phyloP scores from a whole-genome alignment of 2,797 vertebrate genomes.

The Sphenodon punctatus region DNA sequence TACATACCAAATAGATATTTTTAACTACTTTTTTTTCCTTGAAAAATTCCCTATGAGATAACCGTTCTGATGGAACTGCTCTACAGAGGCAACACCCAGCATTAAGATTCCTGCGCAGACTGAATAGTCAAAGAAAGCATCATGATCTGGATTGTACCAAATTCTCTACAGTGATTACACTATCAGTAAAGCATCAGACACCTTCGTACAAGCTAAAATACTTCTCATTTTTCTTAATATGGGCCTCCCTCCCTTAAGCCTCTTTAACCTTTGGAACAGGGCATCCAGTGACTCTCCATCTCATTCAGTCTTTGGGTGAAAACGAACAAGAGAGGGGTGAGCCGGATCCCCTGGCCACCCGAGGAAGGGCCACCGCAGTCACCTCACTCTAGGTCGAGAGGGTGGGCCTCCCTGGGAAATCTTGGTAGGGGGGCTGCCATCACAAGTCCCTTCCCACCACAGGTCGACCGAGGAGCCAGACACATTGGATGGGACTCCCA shows the following conservation, averaged over 20 bases:
- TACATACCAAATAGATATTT: too few species aligned
- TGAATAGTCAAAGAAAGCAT: neutral
- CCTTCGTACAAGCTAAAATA: neutral
- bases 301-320: too few species aligned
- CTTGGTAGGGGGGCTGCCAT: too few species aligned
- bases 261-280: neutral
- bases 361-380: too few species aligned
- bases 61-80: neutral
- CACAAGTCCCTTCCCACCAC: too few species aligned
- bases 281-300: neutral
- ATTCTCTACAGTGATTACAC: neutral
- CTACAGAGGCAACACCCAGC: neutral
- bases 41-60: neutral
- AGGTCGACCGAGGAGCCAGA: too few species aligned
- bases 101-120: neutral
- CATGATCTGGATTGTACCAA: neutral
- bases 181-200: neutral
- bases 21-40: neutral
- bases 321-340: too few species aligned
- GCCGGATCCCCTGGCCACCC: too few species aligned
- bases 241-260: neutral
- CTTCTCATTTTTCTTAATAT: neutral
- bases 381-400: too few species aligned
- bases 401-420: too few species aligned
- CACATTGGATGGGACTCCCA: too few species aligned